These are phyloP conservation scores for Paratilapia polleni DNA, from an alignment of 2,113 vertebrate species.

Conservation along the genomic window DNA sequence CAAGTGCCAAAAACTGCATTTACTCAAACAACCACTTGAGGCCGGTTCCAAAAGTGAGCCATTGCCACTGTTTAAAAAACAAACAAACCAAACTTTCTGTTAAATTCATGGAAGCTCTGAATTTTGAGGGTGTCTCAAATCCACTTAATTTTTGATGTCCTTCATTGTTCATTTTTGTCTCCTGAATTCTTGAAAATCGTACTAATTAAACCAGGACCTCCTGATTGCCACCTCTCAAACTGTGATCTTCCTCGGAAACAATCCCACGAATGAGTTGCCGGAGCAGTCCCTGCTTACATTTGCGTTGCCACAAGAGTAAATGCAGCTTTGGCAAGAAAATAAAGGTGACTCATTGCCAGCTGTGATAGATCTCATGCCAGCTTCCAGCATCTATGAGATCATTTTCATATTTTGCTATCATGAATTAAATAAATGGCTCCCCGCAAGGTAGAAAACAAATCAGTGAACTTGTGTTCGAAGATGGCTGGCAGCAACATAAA, in stretches of 20 bases:
- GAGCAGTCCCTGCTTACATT: background rate
- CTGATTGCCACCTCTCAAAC: background rate
- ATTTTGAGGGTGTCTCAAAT: background rate
- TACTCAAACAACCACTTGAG: background rate
- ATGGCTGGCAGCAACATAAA: slow-evolving; percentile 10
- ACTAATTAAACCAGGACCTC: background rate
- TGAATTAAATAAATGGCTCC: slow-evolving; percentile 26
- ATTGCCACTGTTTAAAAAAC: background rate
- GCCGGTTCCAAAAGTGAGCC: background rate
- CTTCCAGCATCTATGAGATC: background rate
- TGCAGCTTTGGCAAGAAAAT: slow-evolving; percentile 18
- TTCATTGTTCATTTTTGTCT: background rate
- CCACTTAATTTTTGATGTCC: slow-evolving; percentile 11
- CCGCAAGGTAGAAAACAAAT: slow-evolving; percentile 34
- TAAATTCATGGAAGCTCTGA: slow-evolving; percentile 9
- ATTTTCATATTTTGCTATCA: slow-evolving; percentile 9
- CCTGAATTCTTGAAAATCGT: background rate
- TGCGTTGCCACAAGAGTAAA: background rate
- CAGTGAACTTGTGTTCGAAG: slow-evolving; percentile 2
- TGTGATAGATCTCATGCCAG: background rate
- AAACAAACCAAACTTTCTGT: background rate
- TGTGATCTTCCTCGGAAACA: background rate
- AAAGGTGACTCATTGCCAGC: slow-evolving; percentile 6
- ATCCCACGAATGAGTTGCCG: background rate
- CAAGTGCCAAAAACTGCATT: background rate